Conservation (phyloP, 2,888 invertebrate genomes). For the Cremastobaeus sp. region DNA sequence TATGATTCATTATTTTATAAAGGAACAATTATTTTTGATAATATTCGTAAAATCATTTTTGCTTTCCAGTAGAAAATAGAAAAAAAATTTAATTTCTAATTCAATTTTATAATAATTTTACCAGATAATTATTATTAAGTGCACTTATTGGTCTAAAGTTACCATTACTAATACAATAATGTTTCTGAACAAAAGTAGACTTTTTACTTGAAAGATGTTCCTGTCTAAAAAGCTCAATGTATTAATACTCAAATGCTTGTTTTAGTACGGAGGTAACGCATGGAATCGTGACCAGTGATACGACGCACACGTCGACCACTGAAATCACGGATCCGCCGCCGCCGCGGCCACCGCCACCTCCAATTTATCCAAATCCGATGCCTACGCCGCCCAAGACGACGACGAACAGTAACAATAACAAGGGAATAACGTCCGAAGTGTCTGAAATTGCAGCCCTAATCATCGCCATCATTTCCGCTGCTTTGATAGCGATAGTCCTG, state of each 20-base stretch:
- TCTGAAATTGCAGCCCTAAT: constrained; percentile 88
- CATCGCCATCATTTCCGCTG: constrained; percentile 93
- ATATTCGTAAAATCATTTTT: no score
- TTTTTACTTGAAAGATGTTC: no score
- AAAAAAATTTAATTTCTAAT: no score
- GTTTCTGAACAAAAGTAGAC: no score
- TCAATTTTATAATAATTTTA: no score
- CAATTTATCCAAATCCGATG: constrained; percentile 74
- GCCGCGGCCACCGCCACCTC: constrained; percentile 72
- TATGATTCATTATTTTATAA: no score
- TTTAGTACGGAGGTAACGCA: constrained; percentile 70
- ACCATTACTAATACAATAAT: no score
- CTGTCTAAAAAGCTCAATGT: no score
- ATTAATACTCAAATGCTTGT: constrained; percentile 3
- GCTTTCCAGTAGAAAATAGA: no score
- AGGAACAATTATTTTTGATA: no score
- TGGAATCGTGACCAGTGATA: constrained; percentile 65
- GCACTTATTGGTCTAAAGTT: no score
- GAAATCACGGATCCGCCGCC: constrained; percentile 76
- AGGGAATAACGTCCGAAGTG: constrained; percentile 83
- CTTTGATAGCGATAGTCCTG: constrained; percentile 92
- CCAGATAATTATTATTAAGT: no score
- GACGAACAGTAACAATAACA: constrained; percentile 77
- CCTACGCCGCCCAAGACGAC: constrained; percentile 72
- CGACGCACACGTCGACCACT: constrained; percentile 69